Percentiles rank a stretch among this genome's conserved stretches.
These are phyloP conservation scores for Porphyrio hochstetteri DNA, from an alignment of 2,113 vertebrate species.

Conservation along the genomic window DNA sequence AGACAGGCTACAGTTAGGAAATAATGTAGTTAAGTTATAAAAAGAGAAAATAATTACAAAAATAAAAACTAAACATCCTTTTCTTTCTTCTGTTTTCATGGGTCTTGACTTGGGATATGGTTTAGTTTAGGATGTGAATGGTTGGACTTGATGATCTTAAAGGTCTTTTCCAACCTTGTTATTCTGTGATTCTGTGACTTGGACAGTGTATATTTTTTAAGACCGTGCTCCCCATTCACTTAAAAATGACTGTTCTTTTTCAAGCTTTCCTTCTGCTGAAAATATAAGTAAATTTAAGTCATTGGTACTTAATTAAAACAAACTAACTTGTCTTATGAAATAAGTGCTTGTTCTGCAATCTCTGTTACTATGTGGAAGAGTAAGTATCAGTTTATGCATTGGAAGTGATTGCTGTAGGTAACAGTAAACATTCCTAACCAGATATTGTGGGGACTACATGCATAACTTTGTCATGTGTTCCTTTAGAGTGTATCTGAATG, in stretches of 20 bases:
- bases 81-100: not conserved
- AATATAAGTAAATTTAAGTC: not conserved
- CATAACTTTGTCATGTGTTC: not conserved
- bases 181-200: too few species aligned
- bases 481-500: not conserved
- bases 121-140: too few species aligned
- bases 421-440: not conserved
- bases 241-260: not conserved
- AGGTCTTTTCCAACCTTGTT: too few species aligned
- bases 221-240: not conserved
- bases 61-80: not conserved
- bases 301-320: not conserved
- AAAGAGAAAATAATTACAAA: not conserved
- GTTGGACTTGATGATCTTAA: too few species aligned
- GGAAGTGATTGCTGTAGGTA: not conserved
- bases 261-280: not conserved
- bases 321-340: not conserved
- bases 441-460: not conserved
- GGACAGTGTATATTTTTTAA: not conserved
- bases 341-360: not conserved
- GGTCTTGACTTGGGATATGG: not conserved
- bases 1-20: not conserved
- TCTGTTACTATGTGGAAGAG: not conserved
- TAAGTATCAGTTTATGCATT: not conserved
- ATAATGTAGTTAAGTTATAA: not conserved